Base-by-base conservation (phyloP, 2,888 invertebrate species). In the Ephialtes manifestator region DNA sequence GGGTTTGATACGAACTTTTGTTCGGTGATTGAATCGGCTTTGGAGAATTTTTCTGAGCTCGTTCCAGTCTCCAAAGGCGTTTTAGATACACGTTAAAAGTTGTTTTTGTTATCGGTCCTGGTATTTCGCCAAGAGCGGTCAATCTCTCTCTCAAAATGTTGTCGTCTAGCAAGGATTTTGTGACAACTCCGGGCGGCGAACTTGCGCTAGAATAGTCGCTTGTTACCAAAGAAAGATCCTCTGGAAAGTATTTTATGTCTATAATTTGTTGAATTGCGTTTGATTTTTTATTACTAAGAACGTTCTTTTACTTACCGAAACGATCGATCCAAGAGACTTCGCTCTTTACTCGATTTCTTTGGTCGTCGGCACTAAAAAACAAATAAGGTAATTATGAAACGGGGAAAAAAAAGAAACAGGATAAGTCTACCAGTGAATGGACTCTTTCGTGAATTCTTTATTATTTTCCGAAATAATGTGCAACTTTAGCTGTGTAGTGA, bases 71-170 rank as follows among this genome's bases (percentile, higher is more conserved):
- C 55, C 96, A 95, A 43, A 98, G 94, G 89, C 97, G 96, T 92
- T 96, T 97, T 70, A 97, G 94, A 91, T 98, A 98, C 10, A 98
- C 93, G 0, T 96, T 95, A 88, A 97, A 97, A 0, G 98, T 98
- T 2, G 96, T 95, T 15, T 95, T 94, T 1, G 97, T 97, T 88
- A 98, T 97, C 2, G 98, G 98, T 0, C 98, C 98, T 0, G 97
- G 97, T 11, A 94, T 95, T 88, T 96, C 96, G 0, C 98, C 98
- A 20, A 96, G 94, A 8, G 94, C 93, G 0, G 95, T 95, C 51
- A 98, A 94, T 90, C 97, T 97, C 0, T 95, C 94, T 65, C 97
- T 94, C 2, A 98, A 93, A 0, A 95, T 95, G 85, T 96, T 95
- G 18, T 96, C 96, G 89, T 97, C 97, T 3, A 72, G 43, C 10